A percentile compares a stretch with the other conserved stretches of the same genome.
These are phyloP conservation scores for Hippocampus guttulatus DNA, from an alignment of 2,113 vertebrate species.

Conservation along the genomic window DNA sequence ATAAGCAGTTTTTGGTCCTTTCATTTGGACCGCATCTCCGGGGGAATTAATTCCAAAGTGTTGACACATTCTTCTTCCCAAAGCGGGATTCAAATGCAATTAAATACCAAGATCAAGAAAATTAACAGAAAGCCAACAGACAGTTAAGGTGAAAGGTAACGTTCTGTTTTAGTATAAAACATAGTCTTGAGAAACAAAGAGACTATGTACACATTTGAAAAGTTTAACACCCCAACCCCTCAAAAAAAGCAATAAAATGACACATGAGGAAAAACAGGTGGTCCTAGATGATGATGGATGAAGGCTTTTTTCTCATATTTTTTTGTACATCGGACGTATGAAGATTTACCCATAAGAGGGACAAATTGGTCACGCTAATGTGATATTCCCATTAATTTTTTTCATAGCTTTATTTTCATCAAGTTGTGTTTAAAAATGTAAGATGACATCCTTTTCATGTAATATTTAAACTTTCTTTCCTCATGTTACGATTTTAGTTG, in stretches of 20 bases:
- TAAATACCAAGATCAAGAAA: constrained; percentile 58
- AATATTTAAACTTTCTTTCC: background rate
- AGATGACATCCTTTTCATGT: background rate
- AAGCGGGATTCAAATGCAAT: constrained; percentile 50
- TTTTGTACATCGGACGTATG: constrained; percentile 72
- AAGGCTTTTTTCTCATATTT: constrained; percentile 47
- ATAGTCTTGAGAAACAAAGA: constrained; percentile 85
- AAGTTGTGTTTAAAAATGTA: no score
- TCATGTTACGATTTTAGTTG: background rate
- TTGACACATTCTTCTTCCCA: constrained; percentile 52
- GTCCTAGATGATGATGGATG: constrained; percentile 61
- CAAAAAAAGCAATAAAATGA: constrained; percentile 31
- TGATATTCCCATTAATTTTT: no score
- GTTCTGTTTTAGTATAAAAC: constrained; percentile 79
- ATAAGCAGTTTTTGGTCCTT: constrained; percentile 41
- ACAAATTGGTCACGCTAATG: no score
- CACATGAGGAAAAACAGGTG: constrained; percentile 38
- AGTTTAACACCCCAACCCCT: constrained; percentile 24
- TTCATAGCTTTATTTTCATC: no score
- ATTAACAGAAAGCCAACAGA: constrained; percentile 63
- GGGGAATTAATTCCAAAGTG: constrained; percentile 45
- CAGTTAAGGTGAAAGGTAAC: constrained; percentile 59
- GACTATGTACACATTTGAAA: constrained; percentile 79
- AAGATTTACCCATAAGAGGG: background rate
- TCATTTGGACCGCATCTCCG: constrained; percentile 39